Conservation (phyloP, 1,140 invertebrate species). For the Adelges cooleyi region DNA sequence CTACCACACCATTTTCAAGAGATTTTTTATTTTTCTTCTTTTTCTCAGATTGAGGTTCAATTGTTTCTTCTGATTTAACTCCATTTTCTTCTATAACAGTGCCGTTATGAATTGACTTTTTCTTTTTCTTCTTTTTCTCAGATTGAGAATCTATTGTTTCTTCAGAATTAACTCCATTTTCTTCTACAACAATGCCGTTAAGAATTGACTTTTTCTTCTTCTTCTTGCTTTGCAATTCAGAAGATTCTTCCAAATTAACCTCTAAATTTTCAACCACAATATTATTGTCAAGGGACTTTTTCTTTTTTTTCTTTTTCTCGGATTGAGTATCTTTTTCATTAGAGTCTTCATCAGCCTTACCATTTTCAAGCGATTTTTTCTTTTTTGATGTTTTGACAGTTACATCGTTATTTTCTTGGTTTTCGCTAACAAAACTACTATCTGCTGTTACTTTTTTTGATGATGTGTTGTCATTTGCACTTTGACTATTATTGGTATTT, state of each 20-base stretch:
- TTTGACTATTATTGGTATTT: slow-evolving; percentile 22
- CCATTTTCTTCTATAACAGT: neutral
- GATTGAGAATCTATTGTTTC: neutral
- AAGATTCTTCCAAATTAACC: too few species aligned
- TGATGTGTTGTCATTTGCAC: neutral
- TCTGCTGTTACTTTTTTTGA: neutral
- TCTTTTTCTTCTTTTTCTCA: neutral
- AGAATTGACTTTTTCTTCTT: too few species aligned
- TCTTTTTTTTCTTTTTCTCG: too few species aligned
- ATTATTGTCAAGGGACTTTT: too few species aligned
- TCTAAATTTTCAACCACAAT: too few species aligned
- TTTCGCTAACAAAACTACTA: neutral
- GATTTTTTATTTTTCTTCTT: neutral
- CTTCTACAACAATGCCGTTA: neutral
- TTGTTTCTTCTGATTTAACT: neutral
- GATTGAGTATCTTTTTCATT: neutral
- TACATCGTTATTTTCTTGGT: neutral
- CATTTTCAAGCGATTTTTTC: neutral
- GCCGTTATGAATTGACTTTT: neutral
- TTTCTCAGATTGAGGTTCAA: neutral
- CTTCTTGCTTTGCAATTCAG: too few species aligned
- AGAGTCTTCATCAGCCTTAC: neutral
- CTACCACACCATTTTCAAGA: slow-evolving; percentile 28
- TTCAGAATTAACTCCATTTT: neutral
- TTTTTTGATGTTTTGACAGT: neutral